Evolutionary conservation across 2,888 invertebrate species (phyloP).

Genomic region (Apoda limacodes): DNA sequence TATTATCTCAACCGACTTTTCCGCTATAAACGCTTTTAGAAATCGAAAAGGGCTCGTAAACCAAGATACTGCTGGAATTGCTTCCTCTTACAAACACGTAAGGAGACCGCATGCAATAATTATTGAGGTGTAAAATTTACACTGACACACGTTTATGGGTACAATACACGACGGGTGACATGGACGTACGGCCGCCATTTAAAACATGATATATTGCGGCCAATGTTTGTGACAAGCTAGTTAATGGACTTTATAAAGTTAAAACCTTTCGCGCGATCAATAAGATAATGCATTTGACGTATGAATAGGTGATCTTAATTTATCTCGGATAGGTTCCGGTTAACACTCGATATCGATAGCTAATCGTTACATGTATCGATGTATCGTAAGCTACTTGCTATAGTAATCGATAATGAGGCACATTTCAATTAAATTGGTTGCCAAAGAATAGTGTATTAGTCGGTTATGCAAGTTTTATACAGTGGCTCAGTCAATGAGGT

Average conservation of each 20-base stretch:
- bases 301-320: conserved; percentile 67
- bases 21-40: conserved; percentile 41
- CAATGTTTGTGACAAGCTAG: conserved; percentile 45
- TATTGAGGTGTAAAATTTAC: conserved; percentile 54
- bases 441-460: too few relatives aligned
- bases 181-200: conserved; percentile 27
- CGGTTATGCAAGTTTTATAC: too few relatives aligned
- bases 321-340: conserved; percentile 55
- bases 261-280: conserved; percentile 48
- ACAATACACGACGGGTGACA: conserved; percentile 14
- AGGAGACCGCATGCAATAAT: conserved; percentile 40
- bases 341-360: conserved; percentile 46
- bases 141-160: conserved; percentile 44
- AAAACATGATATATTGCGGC: conserved; percentile 39
- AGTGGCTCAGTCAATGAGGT: too few relatives aligned
- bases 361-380: too few relatives aligned
- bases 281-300: conserved; percentile 51
- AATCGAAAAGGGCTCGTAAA: conserved; percentile 48
- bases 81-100: conserved; percentile 42
- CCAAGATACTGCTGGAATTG: conserved; percentile 43
- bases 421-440: too few relatives aligned
- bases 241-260: conserved; percentile 53
- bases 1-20: conserved; percentile 32
- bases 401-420: too few relatives aligned
- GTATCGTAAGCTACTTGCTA: too few relatives aligned